Conservation (phyloP, 2,797 vertebrate species). For the Clarias fuscus region DNA sequence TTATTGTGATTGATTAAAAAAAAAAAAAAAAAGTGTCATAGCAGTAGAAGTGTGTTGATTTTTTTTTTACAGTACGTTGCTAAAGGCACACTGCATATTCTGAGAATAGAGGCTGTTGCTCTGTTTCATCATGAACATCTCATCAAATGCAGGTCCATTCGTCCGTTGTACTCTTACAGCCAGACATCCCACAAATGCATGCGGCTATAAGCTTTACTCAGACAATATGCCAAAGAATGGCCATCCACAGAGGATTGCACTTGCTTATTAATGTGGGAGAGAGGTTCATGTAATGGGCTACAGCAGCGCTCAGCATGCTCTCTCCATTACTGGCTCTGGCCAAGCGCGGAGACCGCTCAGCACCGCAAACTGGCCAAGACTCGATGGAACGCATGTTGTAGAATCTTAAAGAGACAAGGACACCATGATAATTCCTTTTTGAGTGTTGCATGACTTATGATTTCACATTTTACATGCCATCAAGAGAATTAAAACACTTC, state of each 20-base stretch:
- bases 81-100: background rate
- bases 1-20: background rate
- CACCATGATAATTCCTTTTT: background rate
- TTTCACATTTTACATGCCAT: constrained; percentile 18
- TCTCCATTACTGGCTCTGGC: constrained; percentile 21
- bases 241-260: constrained; percentile 35
- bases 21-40: background rate
- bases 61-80: background rate
- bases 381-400: constrained; percentile 35
- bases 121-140: background rate
- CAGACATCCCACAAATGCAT: constrained; percentile 27
- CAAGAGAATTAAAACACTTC: constrained; percentile 17
- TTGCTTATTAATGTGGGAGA: constrained; percentile 44
- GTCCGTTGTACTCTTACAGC: constrained; percentile 4
- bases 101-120: background rate
- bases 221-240: constrained; percentile 25
- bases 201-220: constrained; percentile 18
- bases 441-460: background rate
- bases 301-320: constrained; percentile 39
- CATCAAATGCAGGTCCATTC: constrained; percentile 8
- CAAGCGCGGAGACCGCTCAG: constrained; percentile 24
- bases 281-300: constrained; percentile 31
- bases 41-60: background rate
- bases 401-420: constrained; percentile 17
- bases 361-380: constrained; percentile 17